Conservation (phyloP, 2,113 vertebrate species). For the Actinemys pallida region DNA sequence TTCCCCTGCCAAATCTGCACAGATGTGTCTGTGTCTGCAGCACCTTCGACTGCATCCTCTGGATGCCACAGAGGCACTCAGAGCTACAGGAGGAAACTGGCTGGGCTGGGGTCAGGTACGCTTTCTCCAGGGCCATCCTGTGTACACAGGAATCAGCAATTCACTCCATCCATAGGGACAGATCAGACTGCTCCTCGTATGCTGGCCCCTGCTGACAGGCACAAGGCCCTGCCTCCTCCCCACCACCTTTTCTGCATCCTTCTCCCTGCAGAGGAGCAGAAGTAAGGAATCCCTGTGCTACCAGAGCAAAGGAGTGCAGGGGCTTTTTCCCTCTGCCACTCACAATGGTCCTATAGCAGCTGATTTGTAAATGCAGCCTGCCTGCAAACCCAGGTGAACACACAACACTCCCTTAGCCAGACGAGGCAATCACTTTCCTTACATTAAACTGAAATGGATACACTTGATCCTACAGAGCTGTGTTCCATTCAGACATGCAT, state of each 20-base stretch:
- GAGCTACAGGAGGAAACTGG: fast-evolving
- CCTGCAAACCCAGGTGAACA: background rate
- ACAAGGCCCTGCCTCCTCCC: fast-evolving
- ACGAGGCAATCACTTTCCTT: background rate
- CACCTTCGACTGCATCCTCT: background rate
- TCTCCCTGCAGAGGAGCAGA: background rate
- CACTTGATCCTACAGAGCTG: background rate
- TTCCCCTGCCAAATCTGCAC: constrained; percentile 20
- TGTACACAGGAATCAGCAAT: background rate
- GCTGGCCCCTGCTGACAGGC: background rate
- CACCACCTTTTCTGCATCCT: background rate
- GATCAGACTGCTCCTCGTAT: background rate
- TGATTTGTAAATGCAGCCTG: background rate
- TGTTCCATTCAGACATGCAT: background rate
- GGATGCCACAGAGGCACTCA: background rate
- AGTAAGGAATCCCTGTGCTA: background rate
- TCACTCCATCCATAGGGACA: background rate
- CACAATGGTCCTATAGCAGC: background rate
- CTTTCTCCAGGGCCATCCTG: fast-evolving
- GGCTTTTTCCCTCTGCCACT: background rate
- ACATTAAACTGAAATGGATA: background rate
- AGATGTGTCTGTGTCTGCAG: background rate
- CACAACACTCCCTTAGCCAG: background rate
- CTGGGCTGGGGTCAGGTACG: fast-evolving
- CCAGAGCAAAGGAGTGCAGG: background rate